phyloP scores from a whole-genome alignment of 2,888 invertebrate genomes.

The Anthrax anthrax region DNA sequence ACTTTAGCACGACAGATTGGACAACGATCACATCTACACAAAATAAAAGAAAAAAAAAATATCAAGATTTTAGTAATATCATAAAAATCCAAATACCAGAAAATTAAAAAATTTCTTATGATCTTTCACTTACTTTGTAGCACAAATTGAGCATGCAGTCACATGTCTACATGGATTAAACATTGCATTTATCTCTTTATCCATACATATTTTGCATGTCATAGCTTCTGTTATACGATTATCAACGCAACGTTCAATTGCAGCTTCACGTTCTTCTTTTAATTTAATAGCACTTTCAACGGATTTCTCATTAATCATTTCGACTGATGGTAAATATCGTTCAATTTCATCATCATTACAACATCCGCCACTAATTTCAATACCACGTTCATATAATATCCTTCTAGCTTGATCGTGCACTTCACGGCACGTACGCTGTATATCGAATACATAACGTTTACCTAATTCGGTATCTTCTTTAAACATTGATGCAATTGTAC shows the following conservation, averaged over 20 bases:
- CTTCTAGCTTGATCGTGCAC: constrained; percentile 78
- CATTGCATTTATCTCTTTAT: constrained; percentile 63
- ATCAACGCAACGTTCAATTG: constrained; percentile 31
- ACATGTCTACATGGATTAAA: constrained; percentile 84
- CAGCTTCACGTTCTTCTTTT: constrained; percentile 29
- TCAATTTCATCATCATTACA: constrained; percentile 17
- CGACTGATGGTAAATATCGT: constrained; percentile 16
- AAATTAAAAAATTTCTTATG: too few species aligned
- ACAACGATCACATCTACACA: constrained; percentile 28
- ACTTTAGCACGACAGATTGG: constrained; percentile 32
- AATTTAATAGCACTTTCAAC: constrained; percentile 29
- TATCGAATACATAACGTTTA: constrained; percentile 83
- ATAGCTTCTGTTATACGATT: constrained; percentile 46
- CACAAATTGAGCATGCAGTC: constrained; percentile 65
- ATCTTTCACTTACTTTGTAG: constrained; percentile 38
- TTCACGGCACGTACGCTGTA: constrained; percentile 74
- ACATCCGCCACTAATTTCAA: constrained; percentile 18
- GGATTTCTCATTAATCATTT: constrained; percentile 17
- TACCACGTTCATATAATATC: constrained; percentile 46
- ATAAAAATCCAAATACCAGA: too few species aligned
- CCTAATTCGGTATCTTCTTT: constrained; percentile 76
- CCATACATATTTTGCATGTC: constrained; percentile 81
- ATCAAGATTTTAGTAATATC: too few species aligned
- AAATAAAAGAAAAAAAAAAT: neutral
- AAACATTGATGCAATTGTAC: constrained; percentile 80